phyloP scores from a whole-genome alignment of 1,140 invertebrate genomes.

The Bombus sylvicola region DNA sequence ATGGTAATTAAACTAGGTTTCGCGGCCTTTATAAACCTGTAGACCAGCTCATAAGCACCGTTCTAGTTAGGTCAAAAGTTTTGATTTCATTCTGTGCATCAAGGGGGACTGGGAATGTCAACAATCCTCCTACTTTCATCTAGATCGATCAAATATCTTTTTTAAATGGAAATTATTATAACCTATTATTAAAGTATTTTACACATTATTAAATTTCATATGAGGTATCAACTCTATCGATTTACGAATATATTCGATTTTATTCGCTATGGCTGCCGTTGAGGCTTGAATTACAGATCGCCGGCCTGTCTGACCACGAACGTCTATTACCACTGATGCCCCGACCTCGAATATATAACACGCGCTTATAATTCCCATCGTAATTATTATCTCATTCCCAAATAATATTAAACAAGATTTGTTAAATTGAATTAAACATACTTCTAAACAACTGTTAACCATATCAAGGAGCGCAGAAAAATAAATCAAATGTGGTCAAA shows the following conservation, averaged over 20 bases:
- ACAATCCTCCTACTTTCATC: background rate
- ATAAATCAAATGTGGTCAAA: too few species aligned
- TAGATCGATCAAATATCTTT: background rate
- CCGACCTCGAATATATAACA: too few species aligned
- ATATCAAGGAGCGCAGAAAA: too few species aligned
- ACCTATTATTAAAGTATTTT: background rate
- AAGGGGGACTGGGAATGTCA: background rate
- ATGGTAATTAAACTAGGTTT: conserved; percentile 22
- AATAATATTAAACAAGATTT: too few species aligned
- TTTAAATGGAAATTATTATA: background rate
- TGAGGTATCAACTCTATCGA: background rate
- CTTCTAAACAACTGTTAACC: too few species aligned
- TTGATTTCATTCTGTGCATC: background rate
- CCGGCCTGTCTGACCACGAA: too few species aligned
- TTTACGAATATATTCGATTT: background rate
- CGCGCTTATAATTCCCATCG: too few species aligned
- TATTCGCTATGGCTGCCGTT: background rate
- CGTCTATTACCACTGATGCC: too few species aligned
- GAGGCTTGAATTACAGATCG: background rate
- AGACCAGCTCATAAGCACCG: background rate
- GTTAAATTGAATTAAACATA: too few species aligned
- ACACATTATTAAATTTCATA: background rate
- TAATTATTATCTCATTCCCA: too few species aligned
- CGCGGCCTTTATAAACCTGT: background rate
- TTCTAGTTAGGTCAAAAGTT: conserved; percentile 40